Conservation (phyloP, 2,888 invertebrate genomes). For the Seira ritae region DNA sequence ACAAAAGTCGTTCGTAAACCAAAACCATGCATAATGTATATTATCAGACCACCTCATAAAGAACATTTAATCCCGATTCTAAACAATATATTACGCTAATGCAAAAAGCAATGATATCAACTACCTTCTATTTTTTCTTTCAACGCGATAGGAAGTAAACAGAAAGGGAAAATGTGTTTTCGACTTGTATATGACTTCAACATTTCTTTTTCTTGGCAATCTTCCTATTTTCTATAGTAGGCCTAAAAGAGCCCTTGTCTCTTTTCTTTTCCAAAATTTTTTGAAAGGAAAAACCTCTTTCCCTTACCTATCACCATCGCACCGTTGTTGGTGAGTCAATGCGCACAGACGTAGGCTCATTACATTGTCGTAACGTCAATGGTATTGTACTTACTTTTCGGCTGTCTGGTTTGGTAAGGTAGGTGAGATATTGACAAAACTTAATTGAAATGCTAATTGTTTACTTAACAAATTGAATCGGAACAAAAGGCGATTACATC, state of each 20-base stretch:
- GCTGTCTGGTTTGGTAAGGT: not conserved
- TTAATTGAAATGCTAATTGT: conserved; percentile 53
- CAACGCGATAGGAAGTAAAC: not conserved
- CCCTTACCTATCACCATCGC: too few species aligned
- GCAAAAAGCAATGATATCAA: not conserved
- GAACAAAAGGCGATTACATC: conserved; percentile 30
- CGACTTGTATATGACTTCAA: not conserved
- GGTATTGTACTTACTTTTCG: conserved; percentile 23
- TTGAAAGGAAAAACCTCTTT: not conserved
- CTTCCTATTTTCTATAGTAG: conserved; percentile 29
- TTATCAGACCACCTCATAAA: not conserved
- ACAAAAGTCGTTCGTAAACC: too few species aligned
- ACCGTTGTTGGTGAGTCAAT: too few species aligned
- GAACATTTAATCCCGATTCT: not conserved
- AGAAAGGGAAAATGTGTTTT: not conserved
- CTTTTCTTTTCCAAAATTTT: not conserved
- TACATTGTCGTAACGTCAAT: too few species aligned
- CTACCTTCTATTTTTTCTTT: not conserved
- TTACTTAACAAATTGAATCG: conserved; percentile 50
- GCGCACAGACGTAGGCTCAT: too few species aligned
- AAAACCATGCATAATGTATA: too few species aligned
- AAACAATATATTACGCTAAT: conserved; percentile 13
- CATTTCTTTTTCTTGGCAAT: conserved; percentile 29
- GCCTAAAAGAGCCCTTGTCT: not conserved
- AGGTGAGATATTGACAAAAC: conserved; percentile 19